Conservation (phyloP, 2,888 invertebrate genomes). For the Philereme transversata region DNA sequence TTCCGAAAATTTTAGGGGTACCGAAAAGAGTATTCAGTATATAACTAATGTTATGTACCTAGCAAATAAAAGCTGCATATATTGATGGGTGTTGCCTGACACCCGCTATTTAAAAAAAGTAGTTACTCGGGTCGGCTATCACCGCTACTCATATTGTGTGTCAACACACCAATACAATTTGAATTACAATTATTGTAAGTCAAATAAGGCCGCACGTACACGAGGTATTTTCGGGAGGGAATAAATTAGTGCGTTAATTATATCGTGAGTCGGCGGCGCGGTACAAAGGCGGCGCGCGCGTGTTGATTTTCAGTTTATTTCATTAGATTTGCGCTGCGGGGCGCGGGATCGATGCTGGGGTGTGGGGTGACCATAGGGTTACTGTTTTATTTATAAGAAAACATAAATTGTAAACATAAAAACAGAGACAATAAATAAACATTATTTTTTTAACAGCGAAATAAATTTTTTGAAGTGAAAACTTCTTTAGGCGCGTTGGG, state of each 20-base stretch:
- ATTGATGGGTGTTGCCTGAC: too few species aligned
- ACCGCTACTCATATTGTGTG: constrained; percentile 45
- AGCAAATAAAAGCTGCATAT: too few species aligned
- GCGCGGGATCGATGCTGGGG: constrained; percentile 60
- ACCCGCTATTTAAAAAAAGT: too few species aligned
- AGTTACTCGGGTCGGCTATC: not conserved
- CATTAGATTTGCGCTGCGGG: constrained; percentile 81
- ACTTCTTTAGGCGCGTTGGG: too few species aligned
- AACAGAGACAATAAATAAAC: too few species aligned
- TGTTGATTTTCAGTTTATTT: constrained; percentile 85
- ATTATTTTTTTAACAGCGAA: too few species aligned
- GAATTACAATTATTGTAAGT: not conserved
- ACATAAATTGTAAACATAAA: too few species aligned
- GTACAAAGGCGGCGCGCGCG: constrained; percentile 58
- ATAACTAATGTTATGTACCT: too few species aligned
- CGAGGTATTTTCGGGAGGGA: constrained; percentile 35
- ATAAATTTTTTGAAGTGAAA: too few species aligned
- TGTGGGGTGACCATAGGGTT: constrained; percentile 47
- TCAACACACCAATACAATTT: constrained; percentile 54
- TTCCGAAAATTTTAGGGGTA: too few species aligned
- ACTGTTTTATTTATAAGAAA: too few species aligned
- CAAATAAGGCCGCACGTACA: constrained; percentile 1
- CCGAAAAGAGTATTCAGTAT: too few species aligned
- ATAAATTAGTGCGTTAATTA: constrained; percentile 80
- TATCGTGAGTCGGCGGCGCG: constrained; percentile 61